Evolutionary conservation across 2,113 vertebrate species (phyloP), one percentile per base, ranked within the genome.

Genomic region (Marcusenius ussheri): DNA sequence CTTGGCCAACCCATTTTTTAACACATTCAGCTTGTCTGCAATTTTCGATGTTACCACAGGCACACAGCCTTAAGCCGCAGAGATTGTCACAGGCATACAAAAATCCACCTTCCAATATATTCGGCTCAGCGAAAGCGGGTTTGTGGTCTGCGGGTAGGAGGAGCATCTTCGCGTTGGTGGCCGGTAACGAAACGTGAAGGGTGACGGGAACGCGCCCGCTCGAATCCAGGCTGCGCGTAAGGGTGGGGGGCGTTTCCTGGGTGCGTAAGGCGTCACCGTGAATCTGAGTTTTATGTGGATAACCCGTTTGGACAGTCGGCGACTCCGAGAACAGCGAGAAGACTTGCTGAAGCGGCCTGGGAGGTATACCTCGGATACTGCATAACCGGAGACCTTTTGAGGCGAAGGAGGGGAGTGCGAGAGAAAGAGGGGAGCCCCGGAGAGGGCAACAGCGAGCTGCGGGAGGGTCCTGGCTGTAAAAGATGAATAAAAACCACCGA

Each of bases 401-500:
- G 21, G 89, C 42, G 88, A 51, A 89, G 88, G 13, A 56, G 90
- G 58, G 91, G 89, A 92, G 91, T 87, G 56, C 35, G 86, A 91
- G 3, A 87, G 53, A 84, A 89, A 91, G 90, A 91, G 87, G 88
- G 90, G 90, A 58, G 91, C 92, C 89, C 92, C 56, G 88, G 89
- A 90, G 92, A 91, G 93, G 92, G 93, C 91, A 90, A 93, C 91
- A 83, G 91, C 88, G 90, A 83, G 92, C 66, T 90, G 83, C 86
- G 90, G 93, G 91, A 91, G 93, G 89, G 93, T 93, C 93, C 92
- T 92, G 94, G 91, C 92, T 93, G 92, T 91, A 88, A 95, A 96
- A 95, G 94, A 96, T 96, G 96, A 96, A 96, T 95, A 96, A 95
- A 91, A 95, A 92, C 94, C 95, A 96, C 91, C 94, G 95, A 93